Evolutionary conservation across 1,140 invertebrate genomes (phyloP).

Genomic region (Listronotus oregonensis): DNA sequence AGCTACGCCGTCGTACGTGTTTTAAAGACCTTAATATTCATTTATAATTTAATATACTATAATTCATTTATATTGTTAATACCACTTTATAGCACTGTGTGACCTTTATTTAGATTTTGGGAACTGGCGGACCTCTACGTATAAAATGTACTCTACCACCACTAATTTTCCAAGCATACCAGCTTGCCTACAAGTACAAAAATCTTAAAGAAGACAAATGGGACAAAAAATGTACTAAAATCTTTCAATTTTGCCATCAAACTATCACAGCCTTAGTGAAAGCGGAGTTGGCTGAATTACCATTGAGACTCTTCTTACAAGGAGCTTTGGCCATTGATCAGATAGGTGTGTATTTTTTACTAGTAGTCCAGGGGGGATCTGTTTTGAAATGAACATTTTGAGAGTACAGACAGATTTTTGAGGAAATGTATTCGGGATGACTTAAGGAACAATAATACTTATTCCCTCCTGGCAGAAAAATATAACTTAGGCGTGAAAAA

Average conservation of each 20-base stretch:
- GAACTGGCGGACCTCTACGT: constrained; percentile 82
- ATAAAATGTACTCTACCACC: constrained; percentile 94
- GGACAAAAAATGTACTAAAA: constrained; percentile 98
- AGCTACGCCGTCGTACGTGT: too few relatives aligned
- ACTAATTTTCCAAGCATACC: constrained; percentile 93
- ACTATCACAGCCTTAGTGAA: constrained; percentile 93
- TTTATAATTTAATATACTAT: too few relatives aligned
- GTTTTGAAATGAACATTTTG: too few relatives aligned
- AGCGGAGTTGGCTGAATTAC: constrained; percentile 90
- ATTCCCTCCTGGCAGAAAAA: too few relatives aligned
- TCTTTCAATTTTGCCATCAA: constrained; percentile 96
- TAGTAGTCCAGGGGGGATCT: too few relatives aligned
- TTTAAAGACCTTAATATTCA: too few relatives aligned
- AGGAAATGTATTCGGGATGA: too few relatives aligned
- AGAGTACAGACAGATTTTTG: too few relatives aligned
- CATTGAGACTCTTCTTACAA: constrained; percentile 91
- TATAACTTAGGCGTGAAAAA: too few relatives aligned
- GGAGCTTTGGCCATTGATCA: constrained; percentile 91
- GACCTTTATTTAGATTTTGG: constrained; percentile 65
- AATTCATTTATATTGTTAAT: too few relatives aligned
- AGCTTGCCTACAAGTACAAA: constrained; percentile 85
- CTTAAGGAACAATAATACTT: too few relatives aligned
- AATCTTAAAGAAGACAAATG: constrained; percentile 86
- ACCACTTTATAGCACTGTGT: too few relatives aligned
- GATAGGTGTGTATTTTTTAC: constrained; percentile 61